phyloP scores from a whole-genome alignment of 2,888 invertebrate genomes.

The Syrphus vitripennis region DNA sequence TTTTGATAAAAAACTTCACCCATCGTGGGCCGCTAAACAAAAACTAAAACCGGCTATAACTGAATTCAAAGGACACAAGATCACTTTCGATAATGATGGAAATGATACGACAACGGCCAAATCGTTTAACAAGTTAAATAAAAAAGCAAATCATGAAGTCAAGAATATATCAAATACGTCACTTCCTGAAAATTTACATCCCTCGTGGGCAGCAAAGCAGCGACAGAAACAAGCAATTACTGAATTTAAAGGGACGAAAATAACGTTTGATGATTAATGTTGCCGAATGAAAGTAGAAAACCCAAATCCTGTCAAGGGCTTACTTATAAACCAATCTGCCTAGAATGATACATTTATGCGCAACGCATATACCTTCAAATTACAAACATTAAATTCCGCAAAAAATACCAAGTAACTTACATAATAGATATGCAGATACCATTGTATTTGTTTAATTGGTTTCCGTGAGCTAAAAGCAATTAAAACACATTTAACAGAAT shows the following conservation, averaged over 20 bases:
- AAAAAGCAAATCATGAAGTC: background rate
- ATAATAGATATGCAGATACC: too few species aligned
- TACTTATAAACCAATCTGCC: too few species aligned
- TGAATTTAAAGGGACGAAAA: constrained; percentile 77
- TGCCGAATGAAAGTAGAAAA: background rate
- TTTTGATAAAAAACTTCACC: constrained; percentile 54
- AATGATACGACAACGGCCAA: background rate
- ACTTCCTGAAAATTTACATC: constrained; percentile 74
- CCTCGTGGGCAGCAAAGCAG: constrained; percentile 79
- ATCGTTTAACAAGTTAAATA: background rate
- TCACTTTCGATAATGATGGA: constrained; percentile 57
- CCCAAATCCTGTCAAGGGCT: too few species aligned
- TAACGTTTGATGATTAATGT: constrained; percentile 75
- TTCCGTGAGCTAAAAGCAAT: too few species aligned
- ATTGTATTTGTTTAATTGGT: too few species aligned
- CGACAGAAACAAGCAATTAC: constrained; percentile 76
- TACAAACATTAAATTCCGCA: too few species aligned
- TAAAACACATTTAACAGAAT: background rate
- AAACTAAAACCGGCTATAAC: constrained; percentile 58
- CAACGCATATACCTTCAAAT: too few species aligned
- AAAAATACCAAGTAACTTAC: too few species aligned
- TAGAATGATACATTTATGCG: too few species aligned
- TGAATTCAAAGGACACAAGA: constrained; percentile 67
- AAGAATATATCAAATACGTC: background rate
- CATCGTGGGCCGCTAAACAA: constrained; percentile 72